Base-by-base conservation (phyloP, 1,140 invertebrate species). In the Agrilus planipennis region DNA sequence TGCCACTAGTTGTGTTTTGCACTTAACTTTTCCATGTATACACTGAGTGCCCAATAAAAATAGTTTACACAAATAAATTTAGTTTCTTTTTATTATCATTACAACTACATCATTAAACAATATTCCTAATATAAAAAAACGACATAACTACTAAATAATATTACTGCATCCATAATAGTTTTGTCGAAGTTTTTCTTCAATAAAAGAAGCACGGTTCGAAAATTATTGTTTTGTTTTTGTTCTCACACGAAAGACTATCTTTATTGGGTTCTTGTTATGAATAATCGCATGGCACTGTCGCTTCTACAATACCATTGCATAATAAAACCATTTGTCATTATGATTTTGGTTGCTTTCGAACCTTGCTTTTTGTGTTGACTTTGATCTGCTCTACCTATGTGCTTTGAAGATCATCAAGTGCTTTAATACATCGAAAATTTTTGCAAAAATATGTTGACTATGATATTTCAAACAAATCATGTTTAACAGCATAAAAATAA, bases 1-100 rank as follows among this genome's bases (percentile, higher is more conserved):
- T 42, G 40, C 49, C 58, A 60, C 59, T 60, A 38, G 58, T 60
- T 62, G 29, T 46, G 50, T 48, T 47, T 45, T 54, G 52, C 57
- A 57, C 55, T 55, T 44, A 45, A 47, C 39, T 49, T 51, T 40
- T 39, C 17, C 31, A 49, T 59, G 54, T 57, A 45, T 42, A 45
- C 34, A 47, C 52, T 58, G 60, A 68, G 65, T 69, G 68, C 68
- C 69, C 69, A 71, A 71, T 71, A 70, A 71, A 61, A 67, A 60
- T 66, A 62, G 64, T 64, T 69, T 65, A 60, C 66, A 67, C 56
- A 57, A 55, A 57, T 41, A 49, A 48, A 58, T 55, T 58, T 55
- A 60, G 47, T 48, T 58, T 51, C 50, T 17, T 41, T 50, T 27
- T 41, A 41, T 39, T 30, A n/a, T n/a, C 21, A 23, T 38, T 23